Evolutionary conservation across 2,888 invertebrate genomes (phyloP).

Genomic region (Phortica magna): DNA sequence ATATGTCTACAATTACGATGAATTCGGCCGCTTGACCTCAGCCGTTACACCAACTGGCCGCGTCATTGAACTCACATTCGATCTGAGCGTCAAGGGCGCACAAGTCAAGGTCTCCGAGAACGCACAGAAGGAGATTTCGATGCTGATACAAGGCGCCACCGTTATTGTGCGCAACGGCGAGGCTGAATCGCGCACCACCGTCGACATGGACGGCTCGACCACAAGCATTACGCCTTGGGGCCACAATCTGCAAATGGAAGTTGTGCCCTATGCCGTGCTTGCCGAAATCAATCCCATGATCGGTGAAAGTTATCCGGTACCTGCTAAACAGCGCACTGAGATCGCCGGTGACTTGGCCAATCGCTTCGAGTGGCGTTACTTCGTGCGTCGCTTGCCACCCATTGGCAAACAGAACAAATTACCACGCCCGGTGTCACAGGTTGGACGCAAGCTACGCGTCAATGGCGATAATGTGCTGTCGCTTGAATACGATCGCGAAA

Average conservation of each 20-base stretch:
- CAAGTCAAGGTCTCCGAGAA: conserved; percentile 91
- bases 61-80: conserved; percentile 91
- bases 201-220: conserved; percentile 90
- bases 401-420: conserved; percentile 80
- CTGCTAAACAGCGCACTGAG: conserved; percentile 93
- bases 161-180: conserved; percentile 90
- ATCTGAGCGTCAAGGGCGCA: conserved; percentile 93
- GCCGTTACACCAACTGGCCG: conserved; percentile 98
- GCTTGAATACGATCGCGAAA: conserved; percentile 93
- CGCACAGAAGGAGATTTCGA: conserved; percentile 88
- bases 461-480: conserved; percentile 95
- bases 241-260: conserved; percentile 92
- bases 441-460: conserved; percentile 90
- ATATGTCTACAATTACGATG: conserved; percentile 96
- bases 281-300: conserved; percentile 92
- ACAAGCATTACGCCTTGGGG: conserved; percentile 90
- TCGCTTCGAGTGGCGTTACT: conserved; percentile 97
- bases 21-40: conserved; percentile 93
- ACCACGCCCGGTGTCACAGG: conserved; percentile 85
- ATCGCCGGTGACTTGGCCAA: conserved; percentile 94
- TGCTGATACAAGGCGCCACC: conserved; percentile 91
- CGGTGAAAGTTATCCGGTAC: conserved; percentile 94
- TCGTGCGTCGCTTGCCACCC: conserved; percentile 84
- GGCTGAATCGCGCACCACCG: conserved; percentile 88
- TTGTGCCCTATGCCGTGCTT: conserved; percentile 92